Conservation (phyloP, 2,888 invertebrate species). For the Lissocephala sabroskyi region DNA sequence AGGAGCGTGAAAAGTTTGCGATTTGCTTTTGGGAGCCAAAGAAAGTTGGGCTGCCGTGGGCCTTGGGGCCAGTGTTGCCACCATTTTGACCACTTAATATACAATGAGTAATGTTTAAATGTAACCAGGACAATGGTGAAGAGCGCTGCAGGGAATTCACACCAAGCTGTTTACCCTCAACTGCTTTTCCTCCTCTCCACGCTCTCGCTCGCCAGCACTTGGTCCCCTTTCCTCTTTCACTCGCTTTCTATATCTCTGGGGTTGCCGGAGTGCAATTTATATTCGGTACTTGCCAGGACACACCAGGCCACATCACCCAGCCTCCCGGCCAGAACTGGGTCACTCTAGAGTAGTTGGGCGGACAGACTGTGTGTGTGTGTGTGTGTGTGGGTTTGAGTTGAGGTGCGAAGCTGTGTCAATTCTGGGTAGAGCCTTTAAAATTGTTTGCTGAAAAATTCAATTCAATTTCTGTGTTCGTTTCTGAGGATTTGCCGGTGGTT, state of each 20-base stretch:
- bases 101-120: slow-evolving; percentile 62
- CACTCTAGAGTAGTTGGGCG: slow-evolving; percentile 17
- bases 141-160: slow-evolving; percentile 23
- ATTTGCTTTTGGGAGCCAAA: slow-evolving; percentile 21
- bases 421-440: slow-evolving; percentile 18
- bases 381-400: neutral
- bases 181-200: no score
- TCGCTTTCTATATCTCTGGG: slow-evolving; percentile 13
- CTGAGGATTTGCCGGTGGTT: neutral
- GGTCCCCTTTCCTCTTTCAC: no score
- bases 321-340: slow-evolving; percentile 49
- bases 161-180: neutral
- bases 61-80: neutral
- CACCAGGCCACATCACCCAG: no score
- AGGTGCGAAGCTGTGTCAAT: neutral
- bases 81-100: slow-evolving; percentile 58
- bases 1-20: slow-evolving; percentile 38
- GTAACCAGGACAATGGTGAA: slow-evolving; percentile 54
- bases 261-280: slow-evolving; percentile 51
- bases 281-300: slow-evolving; percentile 44
- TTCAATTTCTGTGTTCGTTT: slow-evolving; percentile 5
- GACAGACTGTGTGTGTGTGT: slow-evolving; percentile 15
- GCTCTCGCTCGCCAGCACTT: neutral
- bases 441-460: slow-evolving; percentile 11
- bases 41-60: slow-evolving; percentile 1